A percentile compares a stretch with the other conserved stretches of the same genome.
Evolutionary conservation across 2,888 invertebrate genomes (phyloP).

Genomic region (Pantelozetes paolii): DNA sequence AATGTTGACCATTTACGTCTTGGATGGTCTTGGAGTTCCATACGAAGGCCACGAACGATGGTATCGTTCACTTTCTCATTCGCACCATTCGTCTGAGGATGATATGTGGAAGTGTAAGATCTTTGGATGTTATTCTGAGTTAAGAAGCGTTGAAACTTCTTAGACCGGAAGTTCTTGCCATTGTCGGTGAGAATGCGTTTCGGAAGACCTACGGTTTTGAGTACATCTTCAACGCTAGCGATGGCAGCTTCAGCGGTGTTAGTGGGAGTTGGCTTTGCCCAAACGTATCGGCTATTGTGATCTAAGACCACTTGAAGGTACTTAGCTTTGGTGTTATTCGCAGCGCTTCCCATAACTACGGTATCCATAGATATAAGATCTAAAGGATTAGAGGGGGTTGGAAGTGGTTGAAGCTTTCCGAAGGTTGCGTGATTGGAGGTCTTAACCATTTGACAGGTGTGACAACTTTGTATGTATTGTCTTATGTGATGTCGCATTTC

Average conservation of each 20-base stretch:
- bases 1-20: conserved; percentile 6
- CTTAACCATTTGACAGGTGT: neutral
- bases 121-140: too few relatives aligned
- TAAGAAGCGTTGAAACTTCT: too few relatives aligned
- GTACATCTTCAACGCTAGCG: neutral
- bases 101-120: too few relatives aligned
- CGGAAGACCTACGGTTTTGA: neutral
- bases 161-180: too few relatives aligned
- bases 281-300: conserved; percentile 2
- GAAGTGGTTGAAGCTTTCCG: neutral
- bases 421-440: neutral
- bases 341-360: neutral
- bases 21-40: neutral
- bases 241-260: neutral
- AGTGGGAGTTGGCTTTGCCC: neutral
- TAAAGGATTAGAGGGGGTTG: neutral
- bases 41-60: neutral
- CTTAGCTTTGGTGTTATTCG: neutral
- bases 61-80: neutral
- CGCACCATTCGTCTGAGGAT: too few relatives aligned
- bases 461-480: neutral
- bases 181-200: neutral
- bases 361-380: conserved; percentile 7
- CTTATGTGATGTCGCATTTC: neutral
- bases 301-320: neutral